Conservation (phyloP, 2,113 vertebrate species). For the Xenopus laevis region DNA sequence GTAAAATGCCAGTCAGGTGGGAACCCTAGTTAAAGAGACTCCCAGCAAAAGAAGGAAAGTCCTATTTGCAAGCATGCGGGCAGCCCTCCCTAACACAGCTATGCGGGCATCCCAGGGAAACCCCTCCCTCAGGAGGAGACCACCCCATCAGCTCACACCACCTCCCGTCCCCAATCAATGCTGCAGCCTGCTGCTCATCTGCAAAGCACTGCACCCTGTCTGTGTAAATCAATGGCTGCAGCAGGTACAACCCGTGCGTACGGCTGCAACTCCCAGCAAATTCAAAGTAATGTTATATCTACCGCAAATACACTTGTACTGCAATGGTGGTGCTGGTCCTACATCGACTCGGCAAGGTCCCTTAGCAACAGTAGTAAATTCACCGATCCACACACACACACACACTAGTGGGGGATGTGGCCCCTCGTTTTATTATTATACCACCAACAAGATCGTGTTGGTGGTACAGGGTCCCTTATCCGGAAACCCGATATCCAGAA, state of each 20-base stretch:
- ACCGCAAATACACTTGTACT: too few relatives aligned
- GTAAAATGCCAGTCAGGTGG: background rate
- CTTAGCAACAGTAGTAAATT: too few relatives aligned
- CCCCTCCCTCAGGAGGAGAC: constrained; percentile 40
- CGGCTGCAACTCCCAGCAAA: too few relatives aligned
- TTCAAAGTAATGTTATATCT: too few relatives aligned
- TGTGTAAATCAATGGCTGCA: constrained; percentile 26
- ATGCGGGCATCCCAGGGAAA: constrained; percentile 32
- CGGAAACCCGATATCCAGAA: too few relatives aligned
- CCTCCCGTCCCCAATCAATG: background rate
- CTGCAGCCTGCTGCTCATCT: constrained; percentile 10
- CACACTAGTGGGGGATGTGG: too few relatives aligned
- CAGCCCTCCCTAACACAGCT: background rate
- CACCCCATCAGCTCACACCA: constrained; percentile 15
- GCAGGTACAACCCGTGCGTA: constrained; percentile 9
- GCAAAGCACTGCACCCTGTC: constrained; percentile 16
- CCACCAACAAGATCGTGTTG: too few relatives aligned
- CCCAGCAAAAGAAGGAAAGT: constrained; percentile 11
- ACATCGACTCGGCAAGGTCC: too few relatives aligned
- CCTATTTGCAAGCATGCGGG: background rate
- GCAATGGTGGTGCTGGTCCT: too few relatives aligned
- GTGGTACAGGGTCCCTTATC: too few relatives aligned
- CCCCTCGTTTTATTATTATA: too few relatives aligned
- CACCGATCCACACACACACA: too few relatives aligned
- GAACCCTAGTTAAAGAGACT: background rate